These are phyloP conservation scores for Globodera rostochiensis DNA, from an alignment of 1,140 invertebrate genomes.

Conservation along the genomic window DNA sequence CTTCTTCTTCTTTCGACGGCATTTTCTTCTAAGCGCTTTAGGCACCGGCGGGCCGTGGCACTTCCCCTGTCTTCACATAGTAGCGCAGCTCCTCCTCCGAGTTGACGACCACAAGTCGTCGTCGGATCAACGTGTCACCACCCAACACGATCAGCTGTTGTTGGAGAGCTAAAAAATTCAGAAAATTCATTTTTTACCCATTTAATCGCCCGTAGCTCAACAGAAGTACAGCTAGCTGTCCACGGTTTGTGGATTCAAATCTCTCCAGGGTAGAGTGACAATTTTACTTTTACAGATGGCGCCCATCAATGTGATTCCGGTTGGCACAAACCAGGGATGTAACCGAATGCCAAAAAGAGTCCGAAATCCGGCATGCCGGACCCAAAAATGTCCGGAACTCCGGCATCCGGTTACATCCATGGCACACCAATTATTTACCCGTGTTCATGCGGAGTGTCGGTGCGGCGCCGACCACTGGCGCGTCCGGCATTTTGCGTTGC, in stretches of 20 bases:
- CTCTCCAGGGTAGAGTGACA: too few relatives aligned
- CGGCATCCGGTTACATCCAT: too few relatives aligned
- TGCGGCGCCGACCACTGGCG: not conserved
- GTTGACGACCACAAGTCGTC: slow-evolving; percentile 61
- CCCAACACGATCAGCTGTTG: slow-evolving; percentile 62
- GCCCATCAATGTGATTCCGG: too few relatives aligned
- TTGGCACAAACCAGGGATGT: too few relatives aligned
- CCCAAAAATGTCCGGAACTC: too few relatives aligned
- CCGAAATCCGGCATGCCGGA: too few relatives aligned
- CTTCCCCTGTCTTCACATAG: slow-evolving; percentile 59
- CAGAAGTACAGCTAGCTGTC: too few relatives aligned
- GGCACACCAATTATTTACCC: slow-evolving; percentile 12
- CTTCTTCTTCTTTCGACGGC: not conserved
- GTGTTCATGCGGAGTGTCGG: not conserved
- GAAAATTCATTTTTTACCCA: too few relatives aligned
- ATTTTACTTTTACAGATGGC: too few relatives aligned
- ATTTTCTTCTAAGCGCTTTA: not conserved
- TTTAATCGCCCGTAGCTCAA: too few relatives aligned
- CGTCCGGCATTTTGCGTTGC: not conserved
- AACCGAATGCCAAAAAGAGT: too few relatives aligned
- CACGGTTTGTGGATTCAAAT: too few relatives aligned
- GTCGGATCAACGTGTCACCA: slow-evolving; percentile 62
- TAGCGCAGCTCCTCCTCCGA: slow-evolving; percentile 64
- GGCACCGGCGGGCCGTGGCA: slow-evolving; percentile 28
- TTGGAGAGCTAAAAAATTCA: slow-evolving; percentile 52